Conservation (phyloP, 2,113 vertebrate species). For the Callaeas wilsoni region DNA sequence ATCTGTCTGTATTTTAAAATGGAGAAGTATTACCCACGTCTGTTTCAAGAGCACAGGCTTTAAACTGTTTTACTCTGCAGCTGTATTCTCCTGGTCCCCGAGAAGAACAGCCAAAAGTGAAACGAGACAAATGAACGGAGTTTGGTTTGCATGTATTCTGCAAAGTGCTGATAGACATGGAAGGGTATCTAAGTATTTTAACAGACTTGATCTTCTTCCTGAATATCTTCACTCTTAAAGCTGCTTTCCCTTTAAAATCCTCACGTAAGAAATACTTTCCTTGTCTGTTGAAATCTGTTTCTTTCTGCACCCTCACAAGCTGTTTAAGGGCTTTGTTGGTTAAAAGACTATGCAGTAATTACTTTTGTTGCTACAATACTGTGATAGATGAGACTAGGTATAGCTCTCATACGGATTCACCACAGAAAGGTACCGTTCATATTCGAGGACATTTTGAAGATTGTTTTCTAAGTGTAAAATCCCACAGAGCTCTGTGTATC, state of each 20-base stretch:
- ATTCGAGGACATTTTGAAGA: background rate
- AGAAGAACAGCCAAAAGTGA: slow-evolving; percentile 60
- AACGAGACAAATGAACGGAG: slow-evolving; percentile 47
- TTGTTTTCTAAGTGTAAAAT: background rate
- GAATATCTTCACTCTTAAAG: slow-evolving; percentile 62
- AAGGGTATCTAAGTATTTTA: slow-evolving; percentile 56
- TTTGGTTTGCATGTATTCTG: slow-evolving; percentile 39
- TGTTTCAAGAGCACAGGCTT: slow-evolving; percentile 62
- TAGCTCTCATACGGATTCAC: background rate
- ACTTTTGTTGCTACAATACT: background rate
- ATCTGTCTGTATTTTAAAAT: slow-evolving; percentile 63
- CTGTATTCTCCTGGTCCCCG: slow-evolving; percentile 59
- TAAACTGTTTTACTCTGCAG: slow-evolving; percentile 61
- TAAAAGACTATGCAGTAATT: slow-evolving; percentile 44
- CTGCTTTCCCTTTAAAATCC: slow-evolving; percentile 68
- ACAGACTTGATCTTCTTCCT: slow-evolving; percentile 62
- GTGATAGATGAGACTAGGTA: background rate
- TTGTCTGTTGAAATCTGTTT: slow-evolving; percentile 2
- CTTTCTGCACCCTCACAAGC: background rate
- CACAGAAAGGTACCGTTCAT: background rate
- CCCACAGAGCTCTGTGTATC: background rate
- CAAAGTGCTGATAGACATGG: slow-evolving; percentile 48
- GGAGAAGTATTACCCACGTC: slow-evolving; percentile 47
- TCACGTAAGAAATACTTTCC: slow-evolving; percentile 51
- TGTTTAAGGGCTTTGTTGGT: slow-evolving; percentile 15